Conservation (phyloP, 1,140 invertebrate species). For the Drosophila sulfurigaster region DNA sequence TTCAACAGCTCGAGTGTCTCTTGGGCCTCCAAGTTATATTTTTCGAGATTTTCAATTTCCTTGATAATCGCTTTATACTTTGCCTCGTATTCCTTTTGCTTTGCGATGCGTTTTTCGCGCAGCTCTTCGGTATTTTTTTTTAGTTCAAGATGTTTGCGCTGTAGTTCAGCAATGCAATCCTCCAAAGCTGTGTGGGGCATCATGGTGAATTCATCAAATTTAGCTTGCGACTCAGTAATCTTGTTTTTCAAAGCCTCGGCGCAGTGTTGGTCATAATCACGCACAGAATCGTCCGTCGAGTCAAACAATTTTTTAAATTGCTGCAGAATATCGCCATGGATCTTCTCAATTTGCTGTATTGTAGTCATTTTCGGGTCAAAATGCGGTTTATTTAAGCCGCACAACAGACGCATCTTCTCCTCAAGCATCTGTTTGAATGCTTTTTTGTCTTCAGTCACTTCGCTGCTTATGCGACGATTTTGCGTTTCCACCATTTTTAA, state of each 20-base stretch:
- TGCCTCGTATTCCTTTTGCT: background rate
- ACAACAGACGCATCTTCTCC: conserved; percentile 20
- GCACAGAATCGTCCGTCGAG: background rate
- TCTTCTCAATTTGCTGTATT: background rate
- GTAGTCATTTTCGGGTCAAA: background rate
- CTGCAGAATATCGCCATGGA: conserved; percentile 12
- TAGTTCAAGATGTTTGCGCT: background rate
- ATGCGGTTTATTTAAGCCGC: background rate
- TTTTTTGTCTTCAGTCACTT: background rate
- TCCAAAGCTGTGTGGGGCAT: background rate
- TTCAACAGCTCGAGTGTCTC: background rate
- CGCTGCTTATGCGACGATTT: background rate
- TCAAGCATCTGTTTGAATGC: background rate
- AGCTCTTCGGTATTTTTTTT: background rate
- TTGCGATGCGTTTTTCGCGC: background rate
- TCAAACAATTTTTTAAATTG: conserved; percentile 4
- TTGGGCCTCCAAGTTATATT: conserved; percentile 7
- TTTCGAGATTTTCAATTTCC: conserved; percentile 1
- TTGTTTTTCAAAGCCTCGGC: conserved; percentile 7
- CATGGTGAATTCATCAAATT: conserved; percentile 30
- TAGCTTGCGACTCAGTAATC: too few relatives aligned
- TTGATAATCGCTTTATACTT: conserved; percentile 12
- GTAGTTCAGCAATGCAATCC: background rate
- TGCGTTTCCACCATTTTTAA: background rate
- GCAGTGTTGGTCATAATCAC: conserved; percentile 29